Base-by-base conservation (phyloP, 1,140 invertebrate genomes). In the Leptopilina boulardi region DNA sequence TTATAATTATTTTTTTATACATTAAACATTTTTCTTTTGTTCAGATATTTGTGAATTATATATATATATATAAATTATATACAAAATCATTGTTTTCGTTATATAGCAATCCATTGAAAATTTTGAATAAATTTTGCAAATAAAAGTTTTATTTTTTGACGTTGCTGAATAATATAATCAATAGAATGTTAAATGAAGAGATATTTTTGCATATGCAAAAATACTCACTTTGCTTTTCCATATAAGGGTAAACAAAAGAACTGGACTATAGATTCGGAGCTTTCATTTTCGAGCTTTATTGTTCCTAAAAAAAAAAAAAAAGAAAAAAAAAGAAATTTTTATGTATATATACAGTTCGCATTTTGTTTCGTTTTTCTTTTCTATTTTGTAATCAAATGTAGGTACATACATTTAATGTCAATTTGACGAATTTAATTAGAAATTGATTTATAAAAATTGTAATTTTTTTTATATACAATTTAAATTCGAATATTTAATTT, bases 171-270 rank as follows among this genome's bases (percentile, higher is more conserved):
- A 66, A 66, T 66, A n/a, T 30, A 66, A 30, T 30, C 59, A 75
- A 75, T 42, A 38, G 6, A 41, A 41, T 56, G 54, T 26, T 18
- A 38, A 75, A 70, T 26, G 71, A 75, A 38, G 74, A 70, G 56
- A 70, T 4, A 66, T 30, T n/a, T 66, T 66, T 66, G 47, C 56
- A 66, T n/a, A 66, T 66, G 59, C 23, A 66, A 66, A 66, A 66
- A 26, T n/a, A 66, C 13, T 66, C 59, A 51, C 47, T n/a, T 18
- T 18, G 1, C 15, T 18, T 18, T 30, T 34, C 13, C 11, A 30
- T 66, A 30, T 51, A 4, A 51, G 6, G n/a, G 26, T 26, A 77
- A 59, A 15, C 42, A 70, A 30, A 70, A 19, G 6, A 30, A 3
- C 23, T n/a, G 42, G n/a, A n/a, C n/a, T n/a, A 47, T n/a, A 66